Evolutionary conservation across 2,113 vertebrate genomes (phyloP).

Genomic region (zebrafish (Danio rerio)): DNA sequence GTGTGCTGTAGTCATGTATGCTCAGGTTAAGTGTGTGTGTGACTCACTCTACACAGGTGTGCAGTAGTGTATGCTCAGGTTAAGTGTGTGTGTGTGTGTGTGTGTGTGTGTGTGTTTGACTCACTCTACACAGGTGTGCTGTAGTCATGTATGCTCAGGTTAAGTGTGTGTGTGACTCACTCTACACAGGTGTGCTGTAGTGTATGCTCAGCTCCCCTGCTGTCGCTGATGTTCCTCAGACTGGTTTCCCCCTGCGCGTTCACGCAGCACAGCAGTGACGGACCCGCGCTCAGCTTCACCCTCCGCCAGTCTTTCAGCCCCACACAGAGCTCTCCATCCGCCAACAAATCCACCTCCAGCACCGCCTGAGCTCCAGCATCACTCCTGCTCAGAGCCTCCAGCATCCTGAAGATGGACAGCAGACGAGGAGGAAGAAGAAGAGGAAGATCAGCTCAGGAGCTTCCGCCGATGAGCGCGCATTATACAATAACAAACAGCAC

Average conservation of each 20-base stretch:
- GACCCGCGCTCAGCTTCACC: constrained; percentile 60
- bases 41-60: constrained; percentile 71
- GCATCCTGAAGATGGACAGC: not conserved
- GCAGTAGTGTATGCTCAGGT: constrained; percentile 48
- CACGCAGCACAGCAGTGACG: constrained; percentile 69
- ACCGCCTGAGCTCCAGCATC: constrained; percentile 27
- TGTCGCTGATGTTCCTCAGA: constrained; percentile 66
- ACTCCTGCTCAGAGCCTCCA: constrained; percentile 55
- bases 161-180: constrained; percentile 64
- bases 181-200: constrained; percentile 63
- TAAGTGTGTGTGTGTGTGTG: no score
- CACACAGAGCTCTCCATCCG: constrained; percentile 55
- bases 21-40: not conserved
- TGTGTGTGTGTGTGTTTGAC: no score
- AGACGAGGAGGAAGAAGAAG: not conserved
- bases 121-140: no score
- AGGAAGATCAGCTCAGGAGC: not conserved
- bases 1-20: no score
- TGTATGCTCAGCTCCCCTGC: constrained; percentile 8
- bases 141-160: no score
- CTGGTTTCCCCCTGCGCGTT: constrained; percentile 48
- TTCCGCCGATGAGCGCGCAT: no score
- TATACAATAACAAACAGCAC: not conserved
- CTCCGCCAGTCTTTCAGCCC: constrained; percentile 45
- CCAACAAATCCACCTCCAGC: constrained; percentile 69